phyloP scores from a whole-genome alignment of 1,140 invertebrate species.

The Polypedilum pembai region DNA sequence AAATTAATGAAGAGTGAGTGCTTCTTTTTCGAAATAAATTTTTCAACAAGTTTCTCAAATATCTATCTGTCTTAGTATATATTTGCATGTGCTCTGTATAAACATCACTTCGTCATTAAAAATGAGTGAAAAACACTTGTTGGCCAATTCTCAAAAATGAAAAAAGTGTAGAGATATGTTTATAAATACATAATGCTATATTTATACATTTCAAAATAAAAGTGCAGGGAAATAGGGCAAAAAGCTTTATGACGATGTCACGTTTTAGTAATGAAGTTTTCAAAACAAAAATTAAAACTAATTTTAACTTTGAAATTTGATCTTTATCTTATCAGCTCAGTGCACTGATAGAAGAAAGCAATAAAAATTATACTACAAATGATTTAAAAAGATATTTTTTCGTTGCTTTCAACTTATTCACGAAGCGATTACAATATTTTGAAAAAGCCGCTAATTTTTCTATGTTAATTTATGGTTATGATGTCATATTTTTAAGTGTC shows the following conservation, averaged over 20 bases:
- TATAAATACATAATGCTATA: neutral
- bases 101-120: neutral
- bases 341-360: neutral
- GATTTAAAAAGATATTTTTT: no score
- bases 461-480: neutral
- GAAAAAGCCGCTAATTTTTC: neutral
- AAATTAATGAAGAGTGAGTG: neutral
- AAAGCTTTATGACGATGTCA: no score
- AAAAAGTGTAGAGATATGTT: neutral
- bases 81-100: constrained; percentile 3
- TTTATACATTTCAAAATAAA: neutral
- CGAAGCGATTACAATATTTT: neutral
- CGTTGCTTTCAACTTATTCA: neutral
- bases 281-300: neutral
- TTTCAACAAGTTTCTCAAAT: neutral
- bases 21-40: neutral
- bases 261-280: neutral
- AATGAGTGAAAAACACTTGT: constrained; percentile 6
- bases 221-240: no score
- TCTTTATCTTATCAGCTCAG: neutral
- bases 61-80: neutral
- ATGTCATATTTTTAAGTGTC: neutral
- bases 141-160: constrained; percentile 18
- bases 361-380: neutral
- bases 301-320: neutral